These are phyloP conservation scores for Aphaenogaster floridana DNA, from an alignment of 1,140 invertebrate genomes.

Conservation along the genomic window DNA sequence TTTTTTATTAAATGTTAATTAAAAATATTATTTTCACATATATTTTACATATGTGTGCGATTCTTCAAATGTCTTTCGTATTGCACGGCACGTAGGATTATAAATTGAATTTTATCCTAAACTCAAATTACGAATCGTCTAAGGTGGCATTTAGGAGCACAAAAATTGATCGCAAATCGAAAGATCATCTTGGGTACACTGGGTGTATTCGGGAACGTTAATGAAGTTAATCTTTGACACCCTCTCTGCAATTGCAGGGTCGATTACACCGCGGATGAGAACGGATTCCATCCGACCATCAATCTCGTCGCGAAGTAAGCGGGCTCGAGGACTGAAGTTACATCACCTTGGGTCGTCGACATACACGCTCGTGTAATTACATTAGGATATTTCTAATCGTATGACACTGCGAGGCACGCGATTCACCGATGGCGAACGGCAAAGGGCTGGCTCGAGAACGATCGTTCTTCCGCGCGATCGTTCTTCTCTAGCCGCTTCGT, in stretches of 20 bases:
- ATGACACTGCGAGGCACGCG: constrained; percentile 54
- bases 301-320: constrained; percentile 79
- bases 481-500: background rate
- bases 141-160: background rate
- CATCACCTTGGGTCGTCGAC: constrained; percentile 59
- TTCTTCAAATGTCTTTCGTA: background rate
- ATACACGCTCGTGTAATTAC: constrained; percentile 34
- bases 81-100: background rate
- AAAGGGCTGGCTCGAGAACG: background rate
- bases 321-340: constrained; percentile 41
- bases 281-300: constrained; percentile 84
- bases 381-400: constrained; percentile 60
- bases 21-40: too few relatives aligned
- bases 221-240: background rate
- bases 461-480: constrained; percentile 8
- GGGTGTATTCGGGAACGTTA: background rate
- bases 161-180: background rate
- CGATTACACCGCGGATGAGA: constrained; percentile 84
- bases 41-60: too few relatives aligned
- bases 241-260: constrained; percentile 74
- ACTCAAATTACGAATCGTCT: background rate
- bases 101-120: background rate
- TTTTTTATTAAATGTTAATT: too few relatives aligned
- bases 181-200: background rate
- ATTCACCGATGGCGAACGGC: constrained; percentile 28